A percentile compares a stretch with the other conserved stretches of the same genome.
phyloP scores from a whole-genome alignment of 1,140 invertebrate species.

The Acromyrmex echinatior region DNA sequence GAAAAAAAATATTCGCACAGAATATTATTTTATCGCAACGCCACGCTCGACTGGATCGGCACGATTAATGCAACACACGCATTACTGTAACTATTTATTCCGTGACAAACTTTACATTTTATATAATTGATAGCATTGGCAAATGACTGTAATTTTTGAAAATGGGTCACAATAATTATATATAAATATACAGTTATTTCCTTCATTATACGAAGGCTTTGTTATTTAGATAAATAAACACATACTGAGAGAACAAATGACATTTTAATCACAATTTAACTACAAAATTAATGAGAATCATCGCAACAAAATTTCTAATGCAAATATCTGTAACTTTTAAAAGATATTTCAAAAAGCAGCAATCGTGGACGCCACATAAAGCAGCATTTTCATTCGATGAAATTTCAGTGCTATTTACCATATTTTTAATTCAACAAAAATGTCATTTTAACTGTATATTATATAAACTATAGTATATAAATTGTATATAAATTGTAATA shows the following conservation, averaged over 20 bases:
- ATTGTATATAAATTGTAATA: slow-evolving; percentile 6
- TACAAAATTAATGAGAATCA: background rate
- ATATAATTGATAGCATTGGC: background rate
- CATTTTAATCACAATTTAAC: background rate
- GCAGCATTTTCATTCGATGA: slow-evolving; percentile 14
- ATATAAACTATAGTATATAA: slow-evolving; percentile 1
- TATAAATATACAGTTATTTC: background rate
- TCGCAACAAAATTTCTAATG: background rate
- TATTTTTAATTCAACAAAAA: background rate
- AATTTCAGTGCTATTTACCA: background rate
- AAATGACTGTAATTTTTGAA: slow-evolving; percentile 9
- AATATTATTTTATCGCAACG: slow-evolving; percentile 37
- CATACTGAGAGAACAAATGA: background rate
- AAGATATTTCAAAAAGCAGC: background rate
- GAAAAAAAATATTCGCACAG: slow-evolving; percentile 10
- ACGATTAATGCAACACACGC: slow-evolving; percentile 16
- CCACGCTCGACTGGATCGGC: slow-evolving; percentile 25
- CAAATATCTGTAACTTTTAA: background rate
- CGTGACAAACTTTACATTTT: slow-evolving; percentile 16
- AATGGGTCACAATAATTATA: background rate
- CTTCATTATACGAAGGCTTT: background rate
- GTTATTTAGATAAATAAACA: background rate
- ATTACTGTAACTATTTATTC: slow-evolving; percentile 26
- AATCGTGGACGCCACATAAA: background rate
- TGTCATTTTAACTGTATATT: background rate